Evolutionary conservation across 2,113 vertebrate genomes (phyloP).

Genomic region (Onychorhynchus coronatus): DNA sequence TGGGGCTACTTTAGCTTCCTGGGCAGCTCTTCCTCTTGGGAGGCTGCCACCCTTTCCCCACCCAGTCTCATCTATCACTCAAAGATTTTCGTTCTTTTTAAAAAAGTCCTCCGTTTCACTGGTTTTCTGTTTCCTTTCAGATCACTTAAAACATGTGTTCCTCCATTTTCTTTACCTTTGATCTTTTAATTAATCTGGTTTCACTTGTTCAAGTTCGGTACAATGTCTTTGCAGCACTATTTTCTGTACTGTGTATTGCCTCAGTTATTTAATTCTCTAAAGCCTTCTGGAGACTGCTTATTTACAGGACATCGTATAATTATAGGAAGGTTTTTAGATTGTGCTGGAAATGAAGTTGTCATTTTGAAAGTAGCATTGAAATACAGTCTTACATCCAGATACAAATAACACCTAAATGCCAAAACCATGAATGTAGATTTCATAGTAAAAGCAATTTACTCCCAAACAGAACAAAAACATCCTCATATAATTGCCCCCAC

Average conservation of each 20-base stretch:
- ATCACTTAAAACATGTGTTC: neutral
- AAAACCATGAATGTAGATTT: neutral
- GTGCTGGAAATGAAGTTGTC: neutral
- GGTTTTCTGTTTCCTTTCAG: neutral
- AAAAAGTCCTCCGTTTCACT: neutral
- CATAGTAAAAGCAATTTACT: neutral
- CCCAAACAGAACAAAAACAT: neutral
- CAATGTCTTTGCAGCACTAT: neutral
- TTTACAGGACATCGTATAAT: slow-evolving; percentile 13
- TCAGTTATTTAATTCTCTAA: neutral
- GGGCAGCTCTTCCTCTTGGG: accelerated
- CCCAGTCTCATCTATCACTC: neutral
- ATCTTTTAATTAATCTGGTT: slow-evolving; percentile 38
- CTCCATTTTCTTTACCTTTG: neutral
- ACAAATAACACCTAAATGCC: neutral
- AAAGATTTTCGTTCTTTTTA: neutral
- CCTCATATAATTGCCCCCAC: neutral
- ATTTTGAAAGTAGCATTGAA: neutral
- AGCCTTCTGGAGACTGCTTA: neutral
- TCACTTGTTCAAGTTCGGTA: neutral
- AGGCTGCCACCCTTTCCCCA: neutral
- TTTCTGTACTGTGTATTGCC: neutral
- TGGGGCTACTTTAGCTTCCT: neutral
- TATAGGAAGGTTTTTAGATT: slow-evolving; percentile 3
- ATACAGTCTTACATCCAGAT: neutral